A percentile compares a stretch with the other conserved stretches of the same genome.
phyloP scores from a whole-genome alignment of 2,797 vertebrate genomes.

The Alca torda region DNA sequence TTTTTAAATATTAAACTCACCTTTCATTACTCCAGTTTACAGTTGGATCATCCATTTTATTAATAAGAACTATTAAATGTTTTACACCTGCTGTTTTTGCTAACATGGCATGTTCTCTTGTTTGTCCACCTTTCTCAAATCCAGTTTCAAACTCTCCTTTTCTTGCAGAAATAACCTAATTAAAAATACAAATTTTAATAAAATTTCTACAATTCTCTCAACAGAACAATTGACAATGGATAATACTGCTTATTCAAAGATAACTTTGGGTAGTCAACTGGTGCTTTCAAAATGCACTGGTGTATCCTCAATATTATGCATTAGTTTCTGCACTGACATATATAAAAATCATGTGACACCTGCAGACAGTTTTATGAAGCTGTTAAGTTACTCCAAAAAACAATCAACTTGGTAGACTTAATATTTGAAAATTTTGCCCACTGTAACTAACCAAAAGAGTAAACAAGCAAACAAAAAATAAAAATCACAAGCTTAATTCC shows the following conservation, averaged over 20 bases:
- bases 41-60: slow-evolving; percentile 99
- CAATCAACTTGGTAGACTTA: neutral
- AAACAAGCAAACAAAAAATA: neutral
- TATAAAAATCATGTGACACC: neutral
- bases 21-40: slow-evolving; percentile 98
- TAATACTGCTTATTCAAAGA: neutral
- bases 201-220: neutral
- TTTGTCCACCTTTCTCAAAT: slow-evolving; percentile 97
- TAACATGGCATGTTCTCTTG: slow-evolving; percentile 97
- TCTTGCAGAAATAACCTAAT: slow-evolving; percentile 94
- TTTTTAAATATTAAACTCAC: slow-evolving; percentile 65
- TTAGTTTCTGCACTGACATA: neutral
- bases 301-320: neutral
- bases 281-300: neutral
- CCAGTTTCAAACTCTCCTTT: slow-evolving; percentile 99
- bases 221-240: neutral
- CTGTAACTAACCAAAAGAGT: neutral
- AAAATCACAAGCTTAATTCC: neutral
- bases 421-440: neutral
- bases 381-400: neutral
- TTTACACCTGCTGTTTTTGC: slow-evolving; percentile 98
- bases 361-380: neutral
- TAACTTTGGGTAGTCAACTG: neutral
- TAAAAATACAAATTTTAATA: slow-evolving; percentile 1
- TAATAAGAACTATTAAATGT: slow-evolving; percentile 96